Evolutionary conservation across 2,888 invertebrate genomes (phyloP).

Genomic region (Sinohyriopsis cumingii): DNA sequence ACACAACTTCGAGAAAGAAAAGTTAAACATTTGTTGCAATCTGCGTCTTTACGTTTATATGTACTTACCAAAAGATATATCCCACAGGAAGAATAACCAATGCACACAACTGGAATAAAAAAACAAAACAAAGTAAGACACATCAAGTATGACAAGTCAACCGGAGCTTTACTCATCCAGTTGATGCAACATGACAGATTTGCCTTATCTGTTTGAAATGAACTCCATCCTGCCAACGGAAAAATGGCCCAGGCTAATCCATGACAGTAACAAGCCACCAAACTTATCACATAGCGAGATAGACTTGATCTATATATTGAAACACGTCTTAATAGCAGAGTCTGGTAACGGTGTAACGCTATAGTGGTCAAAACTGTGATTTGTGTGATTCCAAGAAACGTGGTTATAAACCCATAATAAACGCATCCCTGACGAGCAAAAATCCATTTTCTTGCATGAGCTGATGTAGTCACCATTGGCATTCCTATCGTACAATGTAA

Average conservation of each 20-base stretch:
- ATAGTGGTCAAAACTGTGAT: constrained; percentile 2
- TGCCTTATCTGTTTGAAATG: constrained; percentile 2
- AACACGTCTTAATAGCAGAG: not conserved
- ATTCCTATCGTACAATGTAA: constrained; percentile 2
- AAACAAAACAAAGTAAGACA: not conserved
- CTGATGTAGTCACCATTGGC: not conserved
- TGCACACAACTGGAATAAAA: not conserved
- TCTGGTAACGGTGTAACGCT: not conserved
- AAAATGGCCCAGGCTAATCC: constrained; percentile 4
- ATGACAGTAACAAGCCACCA: constrained; percentile 1
- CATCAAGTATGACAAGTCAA: not conserved
- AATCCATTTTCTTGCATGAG: not conserved
- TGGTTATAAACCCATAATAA: constrained; percentile 6
- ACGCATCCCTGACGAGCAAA: not conserved
- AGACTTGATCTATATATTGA: not conserved
- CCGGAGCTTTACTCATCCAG: constrained; percentile 1
- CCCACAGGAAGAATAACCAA: not conserved
- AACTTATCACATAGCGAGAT: not conserved
- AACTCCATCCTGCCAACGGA: constrained; percentile 7
- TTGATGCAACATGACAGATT: constrained; percentile 1
- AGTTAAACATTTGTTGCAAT: too few relatives aligned
- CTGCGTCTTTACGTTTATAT: too few relatives aligned
- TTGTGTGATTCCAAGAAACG: constrained; percentile 8
- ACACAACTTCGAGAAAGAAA: too few relatives aligned
- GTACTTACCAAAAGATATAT: constrained; percentile 4